These are phyloP conservation scores for Archips crataeganus DNA, from an alignment of 2,888 invertebrate species.

Conservation along the genomic window DNA sequence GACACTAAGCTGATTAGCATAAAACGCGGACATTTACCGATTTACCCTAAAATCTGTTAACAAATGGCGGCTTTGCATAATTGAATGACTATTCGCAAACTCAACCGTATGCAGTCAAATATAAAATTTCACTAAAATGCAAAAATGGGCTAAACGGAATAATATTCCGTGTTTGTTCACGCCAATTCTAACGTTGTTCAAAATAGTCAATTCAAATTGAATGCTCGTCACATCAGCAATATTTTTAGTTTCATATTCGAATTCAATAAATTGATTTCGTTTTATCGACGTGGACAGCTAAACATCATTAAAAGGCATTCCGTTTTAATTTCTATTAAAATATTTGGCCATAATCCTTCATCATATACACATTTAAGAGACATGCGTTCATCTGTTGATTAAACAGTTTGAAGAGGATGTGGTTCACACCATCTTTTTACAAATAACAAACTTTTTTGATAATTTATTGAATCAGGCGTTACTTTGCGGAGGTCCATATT, in stretches of 20 bases:
- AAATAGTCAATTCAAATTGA: slow-evolving; percentile 13
- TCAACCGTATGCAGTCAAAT: slow-evolving; percentile 67
- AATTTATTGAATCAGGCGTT: too few species aligned
- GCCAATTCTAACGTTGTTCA: slow-evolving; percentile 35
- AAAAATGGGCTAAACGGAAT: slow-evolving; percentile 44
- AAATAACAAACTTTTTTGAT: too few species aligned
- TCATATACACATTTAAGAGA: too few species aligned
- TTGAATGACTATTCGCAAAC: slow-evolving; percentile 70
- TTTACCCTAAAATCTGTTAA: slow-evolving; percentile 83
- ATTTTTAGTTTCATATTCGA: background rate
- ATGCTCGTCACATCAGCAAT: background rate
- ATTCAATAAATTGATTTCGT: background rate
- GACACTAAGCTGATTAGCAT: slow-evolving; percentile 82
- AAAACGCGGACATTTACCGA: slow-evolving; percentile 77
- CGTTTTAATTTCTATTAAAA: background rate
- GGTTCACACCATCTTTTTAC: too few species aligned
- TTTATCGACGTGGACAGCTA: background rate
- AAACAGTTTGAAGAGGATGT: too few species aligned
- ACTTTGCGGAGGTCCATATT: too few species aligned
- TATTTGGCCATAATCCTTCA: background rate
- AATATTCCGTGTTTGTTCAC: slow-evolving; percentile 49
- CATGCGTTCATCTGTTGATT: too few species aligned
- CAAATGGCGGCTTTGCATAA: slow-evolving; percentile 84
- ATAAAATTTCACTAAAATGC: slow-evolving; percentile 53
- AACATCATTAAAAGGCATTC: background rate